Percentiles rank a stretch among this genome's conserved stretches.
Evolutionary conservation across 2,113 vertebrate species (phyloP).

Genomic region (Lepisosteus oculatus): DNA sequence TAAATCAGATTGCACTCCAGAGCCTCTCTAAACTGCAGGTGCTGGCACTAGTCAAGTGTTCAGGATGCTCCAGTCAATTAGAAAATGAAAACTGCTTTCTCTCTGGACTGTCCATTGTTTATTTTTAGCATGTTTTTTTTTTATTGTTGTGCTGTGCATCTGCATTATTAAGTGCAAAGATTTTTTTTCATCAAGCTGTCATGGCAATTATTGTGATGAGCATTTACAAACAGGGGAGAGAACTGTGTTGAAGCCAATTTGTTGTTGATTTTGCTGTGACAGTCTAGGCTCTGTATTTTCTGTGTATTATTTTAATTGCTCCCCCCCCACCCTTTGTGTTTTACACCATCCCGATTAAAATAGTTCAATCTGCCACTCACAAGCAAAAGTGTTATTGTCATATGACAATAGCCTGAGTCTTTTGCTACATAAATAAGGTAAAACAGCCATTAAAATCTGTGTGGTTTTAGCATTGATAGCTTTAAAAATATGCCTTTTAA

Average conservation of each 20-base stretch:
- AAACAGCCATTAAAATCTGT: neutral
- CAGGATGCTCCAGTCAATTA: no score
- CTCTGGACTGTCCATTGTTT: no score
- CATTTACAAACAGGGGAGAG: neutral
- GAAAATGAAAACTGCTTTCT: neutral
- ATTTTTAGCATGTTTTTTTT: neutral
- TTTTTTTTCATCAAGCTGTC: constrained; percentile 5
- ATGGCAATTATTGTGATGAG: constrained; percentile 11
- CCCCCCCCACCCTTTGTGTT: constrained; percentile 7
- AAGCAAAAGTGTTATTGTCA: constrained; percentile 13
- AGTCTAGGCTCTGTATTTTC: neutral
- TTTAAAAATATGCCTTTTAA: neutral
- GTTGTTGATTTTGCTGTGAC: constrained; percentile 9
- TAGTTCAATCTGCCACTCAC: constrained; percentile 5
- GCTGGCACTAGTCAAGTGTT: neutral
- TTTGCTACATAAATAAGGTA: neutral
- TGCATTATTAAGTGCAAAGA: constrained; percentile 5
- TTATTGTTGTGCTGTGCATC: neutral
- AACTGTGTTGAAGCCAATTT: constrained; percentile 11
- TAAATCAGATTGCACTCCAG: neutral
- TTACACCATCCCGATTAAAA: constrained; percentile 9
- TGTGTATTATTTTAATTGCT: constrained; percentile 7
- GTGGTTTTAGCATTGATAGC: neutral
- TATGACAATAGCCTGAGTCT: constrained; percentile 1
- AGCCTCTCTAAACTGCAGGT: neutral